phyloP scores from a whole-genome alignment of 2,888 invertebrate genomes.

The Pseudococcus longispinus region DNA sequence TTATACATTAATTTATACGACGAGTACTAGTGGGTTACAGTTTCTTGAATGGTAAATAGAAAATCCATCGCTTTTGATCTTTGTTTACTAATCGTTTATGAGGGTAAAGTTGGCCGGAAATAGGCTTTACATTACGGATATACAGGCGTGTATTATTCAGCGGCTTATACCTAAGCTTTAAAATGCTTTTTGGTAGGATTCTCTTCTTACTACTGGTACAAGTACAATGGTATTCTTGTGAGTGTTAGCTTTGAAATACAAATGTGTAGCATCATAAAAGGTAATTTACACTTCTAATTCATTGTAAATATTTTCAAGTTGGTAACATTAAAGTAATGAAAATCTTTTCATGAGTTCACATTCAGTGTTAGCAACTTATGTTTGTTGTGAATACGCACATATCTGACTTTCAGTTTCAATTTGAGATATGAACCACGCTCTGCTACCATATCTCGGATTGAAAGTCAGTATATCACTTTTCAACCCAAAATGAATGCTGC shows the following conservation, averaged over 20 bases:
- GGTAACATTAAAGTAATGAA: no score
- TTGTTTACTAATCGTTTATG: constrained; percentile 33
- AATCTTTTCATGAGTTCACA: no score
- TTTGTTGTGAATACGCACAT: no score
- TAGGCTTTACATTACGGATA: constrained; percentile 21
- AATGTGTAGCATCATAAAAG: background rate
- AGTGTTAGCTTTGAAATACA: background rate
- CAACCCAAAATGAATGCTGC: no score
- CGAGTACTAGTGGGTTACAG: constrained; percentile 24
- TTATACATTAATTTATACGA: constrained; percentile 36
- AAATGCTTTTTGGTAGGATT: background rate
- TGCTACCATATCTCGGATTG: no score
- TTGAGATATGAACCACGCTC: no score
- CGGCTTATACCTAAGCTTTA: background rate
- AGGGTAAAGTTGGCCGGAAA: constrained; percentile 33
- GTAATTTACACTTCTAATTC: background rate
- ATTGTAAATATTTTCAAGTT: background rate
- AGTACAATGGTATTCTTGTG: background rate
- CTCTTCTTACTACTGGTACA: background rate
- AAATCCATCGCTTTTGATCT: constrained; percentile 37
- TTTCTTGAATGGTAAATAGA: constrained; percentile 21
- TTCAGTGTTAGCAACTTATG: no score
- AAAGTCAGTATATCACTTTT: no score
- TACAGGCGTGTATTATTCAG: background rate
- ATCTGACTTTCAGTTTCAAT: no score